Base-by-base conservation (phyloP, 2,113 vertebrate genomes). In the Bos taurus region DNA sequence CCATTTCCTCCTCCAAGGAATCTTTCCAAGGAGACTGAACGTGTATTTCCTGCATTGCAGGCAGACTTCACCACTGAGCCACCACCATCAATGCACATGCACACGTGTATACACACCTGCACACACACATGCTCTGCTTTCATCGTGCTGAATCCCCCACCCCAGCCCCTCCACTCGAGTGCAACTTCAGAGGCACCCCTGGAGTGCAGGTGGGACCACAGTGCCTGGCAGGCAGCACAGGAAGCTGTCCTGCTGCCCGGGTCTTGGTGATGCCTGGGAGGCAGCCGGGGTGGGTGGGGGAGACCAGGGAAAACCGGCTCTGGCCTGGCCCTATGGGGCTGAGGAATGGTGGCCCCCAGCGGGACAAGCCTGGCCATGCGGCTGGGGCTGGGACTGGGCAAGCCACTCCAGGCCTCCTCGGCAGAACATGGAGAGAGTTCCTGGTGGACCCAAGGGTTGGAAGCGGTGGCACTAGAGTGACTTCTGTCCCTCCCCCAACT, bases 381-480 rank as follows among this genome's bases (percentile, higher is more conserved):
- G 56, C 46, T 40, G 43, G 56, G 52, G 4, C n/a, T 0, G 2
- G 28, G 36, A 25, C 71, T 77, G 71, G 40, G 71, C 40, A 40
- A 40, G 71, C 71, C 40, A 40, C 71, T 77, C 36, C 71, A 77
- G 71, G 50, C 33, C 82, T 81, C 67, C 21, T 14, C 1, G 16
- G 84, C 88, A 84, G 71, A 80, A n/a, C 54, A 71, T 16, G 17
- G 80, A 11, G 14, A 62, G 59, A 43, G n/a, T 30, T 46, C 26
- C 64, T 1, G 0, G 78, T 0, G 7, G 28, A 50, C n/a, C 57
- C n/a, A 3, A 1, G 28, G 23, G 48, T 10, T 12, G 36, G 23
- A n/a, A n/a, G 33, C 1, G 0, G 33, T 3, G 0, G 21, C 3
- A 2, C 59, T 21, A 12, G 54, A 36, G 48, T 28, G 1, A 11